A percentile compares a stretch with the other conserved stretches of the same genome.
phyloP scores from a whole-genome alignment of 2,113 vertebrate species.

The Istiophorus platypterus region DNA sequence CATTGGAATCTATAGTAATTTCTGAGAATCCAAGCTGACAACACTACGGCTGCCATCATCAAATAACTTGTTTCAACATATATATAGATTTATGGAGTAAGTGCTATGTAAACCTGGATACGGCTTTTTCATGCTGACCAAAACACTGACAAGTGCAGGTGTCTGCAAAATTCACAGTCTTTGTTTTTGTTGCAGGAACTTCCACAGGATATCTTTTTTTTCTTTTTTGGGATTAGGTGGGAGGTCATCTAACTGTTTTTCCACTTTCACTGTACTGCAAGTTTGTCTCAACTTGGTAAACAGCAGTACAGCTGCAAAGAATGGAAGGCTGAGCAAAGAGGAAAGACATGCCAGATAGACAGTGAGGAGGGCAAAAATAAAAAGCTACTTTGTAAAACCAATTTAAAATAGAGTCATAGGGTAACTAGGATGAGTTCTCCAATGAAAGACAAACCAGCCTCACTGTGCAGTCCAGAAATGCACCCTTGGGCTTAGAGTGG shows the following conservation, averaged over 20 bases:
- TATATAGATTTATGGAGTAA: background rate
- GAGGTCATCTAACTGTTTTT: slow-evolving; percentile 72
- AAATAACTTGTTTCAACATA: background rate
- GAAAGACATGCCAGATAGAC: slow-evolving; percentile 7
- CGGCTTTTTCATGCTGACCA: slow-evolving; percentile 19
- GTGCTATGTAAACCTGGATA: background rate
- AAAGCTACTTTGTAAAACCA: background rate
- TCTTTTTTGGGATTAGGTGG: slow-evolving; percentile 26
- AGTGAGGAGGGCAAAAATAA: background rate
- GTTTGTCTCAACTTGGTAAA: slow-evolving; percentile 20
- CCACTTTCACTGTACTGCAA: slow-evolving; percentile 71
- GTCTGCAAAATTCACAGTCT: slow-evolving; percentile 53
- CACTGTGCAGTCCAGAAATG: background rate
- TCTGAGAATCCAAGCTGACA: background rate
- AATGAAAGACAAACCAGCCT: slow-evolving; percentile 17
- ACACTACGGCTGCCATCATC: background rate
- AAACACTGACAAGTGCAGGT: slow-evolving; percentile 42
- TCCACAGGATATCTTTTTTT: slow-evolving; percentile 70
- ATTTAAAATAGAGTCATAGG: background rate
- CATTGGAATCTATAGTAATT: background rate
- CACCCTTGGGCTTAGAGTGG: background rate
- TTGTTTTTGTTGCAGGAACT: slow-evolving; percentile 65
- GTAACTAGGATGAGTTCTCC: background rate
- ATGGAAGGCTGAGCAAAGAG: background rate
- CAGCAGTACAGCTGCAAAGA: slow-evolving; percentile 56